Evolutionary conservation across 1,140 invertebrate species (phyloP), one percentile per base, ranked within the genome.

Genomic region (Bemisia tabaci): DNA sequence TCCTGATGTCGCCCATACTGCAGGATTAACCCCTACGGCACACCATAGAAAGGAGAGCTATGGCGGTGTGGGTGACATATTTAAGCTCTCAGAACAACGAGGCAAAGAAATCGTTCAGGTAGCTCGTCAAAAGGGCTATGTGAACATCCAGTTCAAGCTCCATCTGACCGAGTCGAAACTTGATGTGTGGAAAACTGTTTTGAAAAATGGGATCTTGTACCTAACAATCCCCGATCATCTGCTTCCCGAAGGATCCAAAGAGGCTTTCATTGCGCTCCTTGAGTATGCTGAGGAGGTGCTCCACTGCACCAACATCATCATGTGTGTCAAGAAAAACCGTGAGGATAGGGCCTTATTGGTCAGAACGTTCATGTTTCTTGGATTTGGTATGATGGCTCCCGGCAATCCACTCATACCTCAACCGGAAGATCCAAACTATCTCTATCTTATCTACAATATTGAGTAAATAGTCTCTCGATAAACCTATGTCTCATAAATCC

Each of bases 231-330:
- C 94, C 22, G 84, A 85, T 63, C 85, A 87, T 69, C 84, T 94
- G 64, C 82, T 92, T 66, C 87, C 90, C 2, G 89, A 91, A 72
- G 92, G 92, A 70, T 95, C 92, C 64, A 94, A 95, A 78, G 90
- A 97, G 75, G 89, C 88, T 69, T 95, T 98, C 77, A 86, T 97
- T 69, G 87, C 90, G 60, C 82, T 98, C 27, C 79, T 97, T 72
- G 95, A 97, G 80, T 97, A 94, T 74, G 95, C 95, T 60, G 95
- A 98, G 79, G 95, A 97, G 74, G 85, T 89, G 69, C 83, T 97
- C 12, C 84, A 87, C 62, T 95, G 92, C 75, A 84, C 80, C 61
- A 83, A 90, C 76, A 88, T 92, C 60, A 82, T 92, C 65, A 83
- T 92, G 72, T 93, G 88, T 76, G 86, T 95, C 73, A 84, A 86